phyloP scores from a whole-genome alignment of 2,797 vertebrate genomes.

The Tenualosa thibaudeaui region DNA sequence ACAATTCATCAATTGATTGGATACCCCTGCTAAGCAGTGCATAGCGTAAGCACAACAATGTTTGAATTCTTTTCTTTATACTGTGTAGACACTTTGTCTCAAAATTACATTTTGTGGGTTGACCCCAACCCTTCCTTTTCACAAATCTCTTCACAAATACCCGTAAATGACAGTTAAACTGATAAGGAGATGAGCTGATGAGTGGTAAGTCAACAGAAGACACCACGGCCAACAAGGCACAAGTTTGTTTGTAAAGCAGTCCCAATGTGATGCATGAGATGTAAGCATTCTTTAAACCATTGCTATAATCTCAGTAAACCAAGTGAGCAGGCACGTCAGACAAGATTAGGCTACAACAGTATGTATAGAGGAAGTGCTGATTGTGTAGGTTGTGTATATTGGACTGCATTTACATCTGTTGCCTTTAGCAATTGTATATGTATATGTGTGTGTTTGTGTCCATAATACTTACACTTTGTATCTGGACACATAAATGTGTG shows the following conservation, averaged over 20 bases:
- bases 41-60: too few relatives aligned
- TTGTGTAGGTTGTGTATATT: background rate
- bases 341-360: background rate
- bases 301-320: background rate
- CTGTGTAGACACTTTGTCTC: too few relatives aligned
- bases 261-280: background rate
- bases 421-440: background rate
- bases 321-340: background rate
- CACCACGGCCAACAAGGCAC: background rate
- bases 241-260: too few relatives aligned
- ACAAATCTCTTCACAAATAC: background rate
- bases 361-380: background rate
- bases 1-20: too few relatives aligned
- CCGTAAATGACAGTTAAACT: background rate
- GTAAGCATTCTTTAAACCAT: background rate
- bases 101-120: background rate
- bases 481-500: background rate
- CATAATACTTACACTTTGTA: background rate
- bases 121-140: background rate
- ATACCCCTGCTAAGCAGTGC: too few relatives aligned
- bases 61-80: too few relatives aligned
- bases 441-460: background rate
- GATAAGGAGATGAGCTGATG: background rate
- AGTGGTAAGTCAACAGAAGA: background rate
- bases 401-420: background rate